Percentiles rank a stretch among this genome's conserved stretches.
Conservation (phyloP, 2,797 vertebrate species). For the Poeciliopsis paucimaculata region DNA sequence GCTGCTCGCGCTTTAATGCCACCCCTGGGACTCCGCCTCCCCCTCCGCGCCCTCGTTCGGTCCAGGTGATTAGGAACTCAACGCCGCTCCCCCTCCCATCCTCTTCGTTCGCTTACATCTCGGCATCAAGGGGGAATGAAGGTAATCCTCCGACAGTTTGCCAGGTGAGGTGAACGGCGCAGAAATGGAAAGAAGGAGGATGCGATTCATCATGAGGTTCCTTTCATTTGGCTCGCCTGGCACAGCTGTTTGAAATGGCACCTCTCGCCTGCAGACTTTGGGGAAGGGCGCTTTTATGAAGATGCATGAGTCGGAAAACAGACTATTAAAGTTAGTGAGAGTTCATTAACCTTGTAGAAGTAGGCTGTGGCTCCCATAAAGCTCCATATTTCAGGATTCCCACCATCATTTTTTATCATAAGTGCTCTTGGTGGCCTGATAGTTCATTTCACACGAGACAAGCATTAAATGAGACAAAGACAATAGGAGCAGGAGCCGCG, state of each 20-base stretch:
- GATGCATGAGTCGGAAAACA: conserved; percentile 76
- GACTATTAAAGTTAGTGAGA: conserved; percentile 78
- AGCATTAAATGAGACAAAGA: conserved; percentile 74
- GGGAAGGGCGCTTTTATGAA: conserved; percentile 72
- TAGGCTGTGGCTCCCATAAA: conserved; percentile 65
- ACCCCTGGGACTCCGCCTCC: conserved; percentile 51
- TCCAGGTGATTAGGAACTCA: conserved; percentile 67
- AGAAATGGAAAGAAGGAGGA: conserved; percentile 38
- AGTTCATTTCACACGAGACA: conserved; percentile 71
- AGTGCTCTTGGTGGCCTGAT: conserved; percentile 62
- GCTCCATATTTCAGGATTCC: conserved; percentile 68
- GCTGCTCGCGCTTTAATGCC: conserved; percentile 59
- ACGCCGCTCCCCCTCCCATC: conserved; percentile 38
- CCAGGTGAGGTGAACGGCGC: conserved; percentile 57
- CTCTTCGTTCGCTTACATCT: conserved; percentile 48
- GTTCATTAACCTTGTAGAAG: conserved; percentile 81
- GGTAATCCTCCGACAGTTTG: conserved; percentile 52
- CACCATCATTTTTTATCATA: conserved; percentile 64
- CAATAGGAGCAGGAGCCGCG: conserved; percentile 57
- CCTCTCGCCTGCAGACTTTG: conserved; percentile 68
- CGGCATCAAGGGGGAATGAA: conserved; percentile 54
- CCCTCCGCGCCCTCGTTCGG: conserved; percentile 38
- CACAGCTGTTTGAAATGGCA: conserved; percentile 74
- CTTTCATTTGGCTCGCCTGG: conserved; percentile 60
- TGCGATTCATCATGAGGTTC: conserved; percentile 68